Percentiles rank a stretch among this genome's conserved stretches.
These are phyloP conservation scores for Axea sp. DNA, from an alignment of 2,888 invertebrate genomes.

Conservation along the genomic window DNA sequence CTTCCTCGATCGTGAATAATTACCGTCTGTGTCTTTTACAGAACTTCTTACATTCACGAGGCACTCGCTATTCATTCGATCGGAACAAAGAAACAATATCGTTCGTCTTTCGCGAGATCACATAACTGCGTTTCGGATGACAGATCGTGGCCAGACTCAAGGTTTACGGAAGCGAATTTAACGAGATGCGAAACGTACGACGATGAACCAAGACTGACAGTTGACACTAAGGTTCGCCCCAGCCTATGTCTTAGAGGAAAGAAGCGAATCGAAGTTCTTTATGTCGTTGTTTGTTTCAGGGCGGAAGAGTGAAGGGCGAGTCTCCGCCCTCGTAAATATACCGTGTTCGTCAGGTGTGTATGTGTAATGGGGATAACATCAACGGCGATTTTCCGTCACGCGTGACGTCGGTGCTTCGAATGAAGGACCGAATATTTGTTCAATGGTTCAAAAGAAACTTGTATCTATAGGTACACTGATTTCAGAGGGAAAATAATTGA, in stretches of 20 bases:
- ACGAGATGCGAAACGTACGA: slow-evolving; percentile 57
- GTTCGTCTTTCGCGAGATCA: slow-evolving; percentile 29
- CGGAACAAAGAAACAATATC: slow-evolving; percentile 34
- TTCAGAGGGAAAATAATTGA: slow-evolving; percentile 15
- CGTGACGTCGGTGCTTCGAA: slow-evolving; percentile 25
- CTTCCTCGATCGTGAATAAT: slow-evolving; percentile 8
- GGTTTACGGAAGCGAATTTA: slow-evolving; percentile 36
- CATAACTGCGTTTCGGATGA: slow-evolving; percentile 63
- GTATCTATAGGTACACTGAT: slow-evolving; percentile 13
- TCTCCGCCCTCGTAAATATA: slow-evolving; percentile 62
- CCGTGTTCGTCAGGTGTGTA: slow-evolving; percentile 33
- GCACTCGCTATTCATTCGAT: slow-evolving; percentile 14
- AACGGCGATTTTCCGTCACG: slow-evolving; percentile 47
- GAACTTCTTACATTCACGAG: neutral
- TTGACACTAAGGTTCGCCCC: slow-evolving; percentile 65
- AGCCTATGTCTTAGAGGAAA: slow-evolving; percentile 65
- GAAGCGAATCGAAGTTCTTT: slow-evolving; percentile 66
- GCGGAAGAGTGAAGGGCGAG: slow-evolving; percentile 68
- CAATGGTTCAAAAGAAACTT: slow-evolving; percentile 22
- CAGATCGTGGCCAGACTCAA: slow-evolving; percentile 36
- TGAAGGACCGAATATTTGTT: slow-evolving; percentile 28
- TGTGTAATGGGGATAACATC: slow-evolving; percentile 30
- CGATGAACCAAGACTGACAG: slow-evolving; percentile 67
- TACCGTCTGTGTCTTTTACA: slow-evolving; percentile 10
- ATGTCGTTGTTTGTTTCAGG: slow-evolving; percentile 65